Conservation (phyloP, 2,797 vertebrate species). For the Odontamblyopus lacepedii region DNA sequence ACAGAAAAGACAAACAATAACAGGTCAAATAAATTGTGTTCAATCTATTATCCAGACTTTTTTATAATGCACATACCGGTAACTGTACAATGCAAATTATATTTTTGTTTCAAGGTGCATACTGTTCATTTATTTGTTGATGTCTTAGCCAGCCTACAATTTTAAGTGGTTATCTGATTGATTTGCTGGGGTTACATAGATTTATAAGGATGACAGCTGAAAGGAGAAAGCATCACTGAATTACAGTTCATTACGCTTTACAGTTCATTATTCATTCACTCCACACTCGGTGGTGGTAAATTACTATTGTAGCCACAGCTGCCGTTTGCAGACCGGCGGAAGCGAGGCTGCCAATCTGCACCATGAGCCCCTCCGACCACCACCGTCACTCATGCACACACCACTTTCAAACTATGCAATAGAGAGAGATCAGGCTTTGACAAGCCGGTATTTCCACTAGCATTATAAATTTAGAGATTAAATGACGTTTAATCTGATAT, state of each 20-base stretch:
- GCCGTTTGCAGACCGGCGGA: too few species aligned
- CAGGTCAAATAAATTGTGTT: constrained; percentile 7
- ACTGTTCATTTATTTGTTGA: neutral
- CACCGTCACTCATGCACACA: too few species aligned
- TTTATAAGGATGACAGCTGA: neutral
- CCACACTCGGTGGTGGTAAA: too few species aligned
- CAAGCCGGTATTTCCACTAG: too few species aligned
- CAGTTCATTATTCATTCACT: too few species aligned
- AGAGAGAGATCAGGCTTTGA: too few species aligned
- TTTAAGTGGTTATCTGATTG: neutral
- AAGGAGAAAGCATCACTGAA: neutral
- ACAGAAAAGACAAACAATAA: constrained; percentile 28
- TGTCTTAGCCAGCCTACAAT: neutral
- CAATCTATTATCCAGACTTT: neutral
- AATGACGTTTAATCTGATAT: neutral
- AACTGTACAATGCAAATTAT: neutral
- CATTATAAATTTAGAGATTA: neutral
- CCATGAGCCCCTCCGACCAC: too few species aligned
- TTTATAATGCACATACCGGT: neutral
- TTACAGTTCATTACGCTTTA: too few species aligned
- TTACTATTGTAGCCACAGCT: too few species aligned
- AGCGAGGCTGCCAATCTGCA: too few species aligned
- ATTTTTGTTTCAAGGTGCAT: neutral
- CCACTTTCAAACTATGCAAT: too few species aligned
- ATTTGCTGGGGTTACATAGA: neutral